Base-by-base conservation (phyloP, 2,113 vertebrate genomes). In the Carassius carassius region DNA sequence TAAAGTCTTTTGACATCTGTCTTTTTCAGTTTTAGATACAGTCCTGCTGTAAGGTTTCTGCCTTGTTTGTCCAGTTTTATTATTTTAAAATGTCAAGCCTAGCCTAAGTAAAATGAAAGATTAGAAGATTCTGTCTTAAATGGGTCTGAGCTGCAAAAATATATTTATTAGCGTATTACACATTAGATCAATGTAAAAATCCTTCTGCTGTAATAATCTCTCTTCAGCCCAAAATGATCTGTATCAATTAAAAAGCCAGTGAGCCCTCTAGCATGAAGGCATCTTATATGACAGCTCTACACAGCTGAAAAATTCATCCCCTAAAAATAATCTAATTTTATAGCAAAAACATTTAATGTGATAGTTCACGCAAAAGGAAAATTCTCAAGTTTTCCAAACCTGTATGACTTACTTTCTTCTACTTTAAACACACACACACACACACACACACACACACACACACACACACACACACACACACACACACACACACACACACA, bases 231-330 rank as follows among this genome's bases (percentile, higher is more conserved):
- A 80, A 81, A 60, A 65, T 44, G 44, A 74, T 65, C 23, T 44
- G 73, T 72, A 65, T 83, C 12, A 29, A 82, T 83, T 51, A 47
- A 41, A 56, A 23, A 79, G 44, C 76, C 78, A 85, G 58, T 56
- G 17, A 32, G 73, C 7, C 37, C 14, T 65, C 54, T 29, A 74
- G 17, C 65, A 60, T 37, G 25, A 37, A 35, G n/a, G 25, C 70
- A 73, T 47, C n/a, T 47, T 47, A 23, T 44, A 21, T 14, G 70
- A 44, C 37, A 23, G 19, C 35, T 72, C 65, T 35, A 32, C 25
- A 67, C 14, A 35, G 65, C 29, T 37, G 32, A 37, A 70, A 37
- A 70, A 35, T 21, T 2, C 23, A 70, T 37, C 16, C 6, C 32
- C 14, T 32, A 29, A 35, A 37, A 21, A 37, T 37, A 11, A 29